Evolutionary conservation across 2,113 vertebrate species (phyloP).

Genomic region (Catharus fuscescens): DNA sequence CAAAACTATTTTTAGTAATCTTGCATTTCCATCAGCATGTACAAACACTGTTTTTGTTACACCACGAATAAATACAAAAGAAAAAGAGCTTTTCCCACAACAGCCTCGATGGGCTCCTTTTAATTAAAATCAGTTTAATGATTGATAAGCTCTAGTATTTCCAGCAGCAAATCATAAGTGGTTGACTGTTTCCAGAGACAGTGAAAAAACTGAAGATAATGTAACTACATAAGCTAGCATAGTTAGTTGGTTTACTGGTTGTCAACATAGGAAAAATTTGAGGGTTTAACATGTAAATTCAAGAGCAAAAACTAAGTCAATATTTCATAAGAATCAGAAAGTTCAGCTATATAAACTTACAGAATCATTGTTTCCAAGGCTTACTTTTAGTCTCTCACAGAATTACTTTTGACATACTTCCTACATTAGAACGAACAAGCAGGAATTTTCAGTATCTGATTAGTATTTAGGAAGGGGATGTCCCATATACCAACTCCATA

Average conservation of each 20-base stretch:
- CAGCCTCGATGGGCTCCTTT: constrained; percentile 39
- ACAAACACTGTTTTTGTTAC: not conserved
- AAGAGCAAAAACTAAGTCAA: constrained; percentile 19
- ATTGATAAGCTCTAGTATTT: constrained; percentile 65
- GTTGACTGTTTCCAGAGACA: constrained; percentile 69
- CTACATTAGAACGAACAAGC: not conserved
- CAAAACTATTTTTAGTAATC: not conserved
- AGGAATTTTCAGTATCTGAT: not conserved
- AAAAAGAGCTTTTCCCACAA: constrained; percentile 44
- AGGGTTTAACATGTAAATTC: constrained; percentile 48
- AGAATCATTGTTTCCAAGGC: not conserved
- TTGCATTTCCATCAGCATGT: not conserved
- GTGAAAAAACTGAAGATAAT: constrained; percentile 28
- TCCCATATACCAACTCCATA: not conserved
- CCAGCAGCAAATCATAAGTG: constrained; percentile 68
- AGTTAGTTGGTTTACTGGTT: constrained; percentile 63
- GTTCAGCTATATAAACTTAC: not conserved
- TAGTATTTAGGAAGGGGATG: not conserved
- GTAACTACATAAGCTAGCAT: constrained; percentile 45
- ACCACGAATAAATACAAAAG: not conserved
- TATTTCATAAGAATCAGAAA: not conserved
- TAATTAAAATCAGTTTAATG: constrained; percentile 73
- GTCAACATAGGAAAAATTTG: constrained; percentile 20
- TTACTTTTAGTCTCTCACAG: not conserved
- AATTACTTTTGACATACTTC: not conserved